phyloP scores from a whole-genome alignment of 2,888 invertebrate species.

The Rhagium mordax region DNA sequence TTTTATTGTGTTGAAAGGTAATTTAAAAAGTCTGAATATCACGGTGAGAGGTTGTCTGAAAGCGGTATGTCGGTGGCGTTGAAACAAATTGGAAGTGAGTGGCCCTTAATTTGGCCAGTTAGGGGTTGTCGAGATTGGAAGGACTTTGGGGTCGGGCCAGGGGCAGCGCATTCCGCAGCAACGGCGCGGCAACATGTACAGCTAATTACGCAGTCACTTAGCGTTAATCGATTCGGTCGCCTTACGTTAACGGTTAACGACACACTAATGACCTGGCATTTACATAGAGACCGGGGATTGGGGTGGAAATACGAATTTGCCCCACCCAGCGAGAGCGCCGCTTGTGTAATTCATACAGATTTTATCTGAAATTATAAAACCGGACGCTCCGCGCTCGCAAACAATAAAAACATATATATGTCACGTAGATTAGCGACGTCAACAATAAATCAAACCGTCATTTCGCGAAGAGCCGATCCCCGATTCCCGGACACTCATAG shows the following conservation, averaged over 20 bases:
- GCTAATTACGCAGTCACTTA: conserved; percentile 72
- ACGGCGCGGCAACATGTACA: conserved; percentile 65
- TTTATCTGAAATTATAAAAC: conserved; percentile 70
- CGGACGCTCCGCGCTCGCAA: conserved; percentile 68
- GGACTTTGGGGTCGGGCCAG: conserved; percentile 41
- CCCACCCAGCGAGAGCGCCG: conserved; percentile 12
- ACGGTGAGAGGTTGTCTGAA: conserved; percentile 3
- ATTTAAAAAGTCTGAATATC: conserved; percentile 26
- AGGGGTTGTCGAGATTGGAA: conserved; percentile 53
- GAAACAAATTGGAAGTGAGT: conserved; percentile 58
- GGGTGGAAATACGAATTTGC: conserved; percentile 36
- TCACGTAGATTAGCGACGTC: conserved; percentile 71
- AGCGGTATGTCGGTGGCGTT: conserved; percentile 41
- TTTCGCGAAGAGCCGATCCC: conserved; percentile 64
- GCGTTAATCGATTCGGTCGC: conserved; percentile 72
- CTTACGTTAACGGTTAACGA: conserved; percentile 72
- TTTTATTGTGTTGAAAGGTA: conserved; percentile 24
- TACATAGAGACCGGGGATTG: conserved; percentile 66
- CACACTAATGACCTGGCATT: conserved; percentile 71
- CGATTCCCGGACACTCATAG: conserved; percentile 46
- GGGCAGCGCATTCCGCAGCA: conserved; percentile 45
- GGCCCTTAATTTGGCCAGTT: conserved; percentile 63
- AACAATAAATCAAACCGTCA: conserved; percentile 71
- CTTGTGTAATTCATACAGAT: conserved; percentile 67
- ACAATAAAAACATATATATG: conserved; percentile 71